These are phyloP conservation scores for Pampusana beccarii DNA, from an alignment of 2,113 vertebrate genomes.

Conservation along the genomic window DNA sequence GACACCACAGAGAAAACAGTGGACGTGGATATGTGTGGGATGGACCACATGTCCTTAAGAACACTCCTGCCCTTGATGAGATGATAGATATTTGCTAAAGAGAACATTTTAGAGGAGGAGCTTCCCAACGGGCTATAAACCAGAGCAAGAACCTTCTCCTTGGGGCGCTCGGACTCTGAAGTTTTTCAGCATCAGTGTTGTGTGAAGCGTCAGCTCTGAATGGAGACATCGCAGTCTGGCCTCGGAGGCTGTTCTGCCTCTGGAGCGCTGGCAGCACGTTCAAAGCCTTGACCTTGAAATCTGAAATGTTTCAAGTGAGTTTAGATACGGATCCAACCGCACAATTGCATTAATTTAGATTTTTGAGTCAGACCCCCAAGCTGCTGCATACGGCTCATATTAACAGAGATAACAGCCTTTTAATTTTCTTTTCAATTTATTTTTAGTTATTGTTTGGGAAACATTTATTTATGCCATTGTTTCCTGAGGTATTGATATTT, in stretches of 20 bases:
- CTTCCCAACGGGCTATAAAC: neutral
- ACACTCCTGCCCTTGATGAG: neutral
- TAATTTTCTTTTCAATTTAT: neutral
- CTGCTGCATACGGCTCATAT: neutral
- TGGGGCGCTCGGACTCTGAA: neutral
- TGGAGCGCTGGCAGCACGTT: neutral
- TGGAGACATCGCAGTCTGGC: neutral
- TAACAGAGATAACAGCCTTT: neutral
- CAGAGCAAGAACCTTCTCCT: neutral
- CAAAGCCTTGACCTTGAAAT: neutral
- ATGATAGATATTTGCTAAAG: neutral
- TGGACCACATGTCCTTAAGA: neutral
- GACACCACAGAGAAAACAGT: neutral
- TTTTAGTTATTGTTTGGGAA: conserved; percentile 2
- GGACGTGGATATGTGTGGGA: neutral
- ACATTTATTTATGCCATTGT: conserved; percentile 12
- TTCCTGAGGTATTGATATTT: neutral
- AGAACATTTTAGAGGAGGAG: neutral
- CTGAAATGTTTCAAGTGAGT: neutral
- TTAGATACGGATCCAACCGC: neutral
- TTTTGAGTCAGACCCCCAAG: neutral
- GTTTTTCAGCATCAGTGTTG: neutral
- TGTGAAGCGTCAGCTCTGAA: neutral
- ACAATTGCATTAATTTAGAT: neutral
- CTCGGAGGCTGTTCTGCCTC: neutral